phyloP scores from a whole-genome alignment of 2,113 vertebrate genomes.

The Aepyceros melampus region DNA sequence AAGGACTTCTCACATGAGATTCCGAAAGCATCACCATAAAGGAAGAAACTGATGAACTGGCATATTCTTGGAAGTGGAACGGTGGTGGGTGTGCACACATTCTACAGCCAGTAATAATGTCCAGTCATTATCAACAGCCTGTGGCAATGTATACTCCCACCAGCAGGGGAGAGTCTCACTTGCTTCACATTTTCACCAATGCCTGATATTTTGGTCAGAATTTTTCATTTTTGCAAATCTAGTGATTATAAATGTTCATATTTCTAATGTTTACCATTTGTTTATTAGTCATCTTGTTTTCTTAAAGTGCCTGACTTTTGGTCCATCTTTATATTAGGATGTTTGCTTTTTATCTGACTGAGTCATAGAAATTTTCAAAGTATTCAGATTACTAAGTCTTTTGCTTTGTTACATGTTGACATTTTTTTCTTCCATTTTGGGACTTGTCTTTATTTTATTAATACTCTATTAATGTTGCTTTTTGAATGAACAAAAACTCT shows the following conservation, averaged over 20 bases:
- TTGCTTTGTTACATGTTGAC: background rate
- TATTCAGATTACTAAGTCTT: background rate
- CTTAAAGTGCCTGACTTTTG: background rate
- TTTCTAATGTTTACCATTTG: background rate
- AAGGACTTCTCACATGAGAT: background rate
- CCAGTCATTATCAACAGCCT: background rate
- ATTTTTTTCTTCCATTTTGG: background rate
- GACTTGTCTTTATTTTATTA: background rate
- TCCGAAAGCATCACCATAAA: background rate
- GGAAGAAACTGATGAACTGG: background rate
- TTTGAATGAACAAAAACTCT: background rate
- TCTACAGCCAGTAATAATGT: background rate
- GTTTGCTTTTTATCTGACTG: background rate
- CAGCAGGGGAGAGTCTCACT: too few species aligned
- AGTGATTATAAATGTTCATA: background rate
- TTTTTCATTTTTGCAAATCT: background rate
- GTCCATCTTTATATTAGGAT: background rate
- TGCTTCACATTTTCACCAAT: background rate
- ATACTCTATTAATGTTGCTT: background rate
- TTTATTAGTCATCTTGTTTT: background rate
- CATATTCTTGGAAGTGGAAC: background rate
- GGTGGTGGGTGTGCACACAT: rapidly evolving
- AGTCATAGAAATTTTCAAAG: background rate
- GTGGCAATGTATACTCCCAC: background rate
- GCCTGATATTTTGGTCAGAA: background rate